Conservation (phyloP, 2,797 vertebrate species). For the Falco rusticolus region DNA sequence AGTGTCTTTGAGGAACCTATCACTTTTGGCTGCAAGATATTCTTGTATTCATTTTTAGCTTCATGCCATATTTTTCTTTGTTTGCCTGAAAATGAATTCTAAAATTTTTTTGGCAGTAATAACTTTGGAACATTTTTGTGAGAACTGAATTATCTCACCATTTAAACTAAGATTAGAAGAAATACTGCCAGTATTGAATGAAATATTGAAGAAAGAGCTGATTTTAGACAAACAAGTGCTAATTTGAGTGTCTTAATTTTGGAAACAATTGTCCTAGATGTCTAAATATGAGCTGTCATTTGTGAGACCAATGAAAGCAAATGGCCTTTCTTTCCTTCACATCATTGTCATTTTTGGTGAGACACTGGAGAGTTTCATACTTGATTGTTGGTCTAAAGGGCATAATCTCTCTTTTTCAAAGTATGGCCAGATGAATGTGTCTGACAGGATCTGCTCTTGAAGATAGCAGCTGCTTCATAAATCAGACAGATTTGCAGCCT, state of each 20-base stretch:
- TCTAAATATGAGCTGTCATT: constrained; percentile 29
- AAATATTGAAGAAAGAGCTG: constrained; percentile 2
- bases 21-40: neutral
- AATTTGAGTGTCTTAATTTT: constrained; percentile 26
- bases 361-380: neutral
- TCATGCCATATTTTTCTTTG: neutral
- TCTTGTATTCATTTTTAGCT: neutral
- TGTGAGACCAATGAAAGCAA: constrained; percentile 3
- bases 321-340: neutral
- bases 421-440: neutral
- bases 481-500: neutral
- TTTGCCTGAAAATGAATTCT: neutral
- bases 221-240: constrained; percentile 25
- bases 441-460: neutral
- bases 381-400: neutral
- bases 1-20: neutral
- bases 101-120: neutral
- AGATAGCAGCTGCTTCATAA: neutral
- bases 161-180: neutral
- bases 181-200: constrained; percentile 2
- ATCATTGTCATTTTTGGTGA: neutral
- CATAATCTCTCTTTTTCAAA: neutral
- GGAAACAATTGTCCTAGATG: constrained; percentile 48
- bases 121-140: neutral
- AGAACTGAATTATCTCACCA: neutral